Conservation (phyloP, 2,797 vertebrate genomes). For the Gambelia wislizenii region DNA sequence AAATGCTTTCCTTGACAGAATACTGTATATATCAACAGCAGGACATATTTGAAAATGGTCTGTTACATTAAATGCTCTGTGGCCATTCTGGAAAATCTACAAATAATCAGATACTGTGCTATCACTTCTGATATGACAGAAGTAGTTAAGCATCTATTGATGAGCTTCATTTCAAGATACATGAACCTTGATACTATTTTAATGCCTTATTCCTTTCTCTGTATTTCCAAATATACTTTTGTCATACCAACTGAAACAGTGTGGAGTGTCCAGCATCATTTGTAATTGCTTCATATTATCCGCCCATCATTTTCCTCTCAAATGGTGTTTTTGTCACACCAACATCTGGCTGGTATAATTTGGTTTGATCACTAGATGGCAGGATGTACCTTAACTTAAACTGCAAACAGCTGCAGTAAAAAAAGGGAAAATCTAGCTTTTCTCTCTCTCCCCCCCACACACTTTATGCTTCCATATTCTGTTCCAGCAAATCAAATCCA, state of each 20-base stretch:
- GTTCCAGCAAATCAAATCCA: neutral
- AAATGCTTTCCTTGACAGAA: too few species aligned
- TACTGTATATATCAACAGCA: neutral
- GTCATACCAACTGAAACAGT: neutral
- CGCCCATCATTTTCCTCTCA: neutral
- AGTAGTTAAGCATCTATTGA: slow-evolving; percentile 5
- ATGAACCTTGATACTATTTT: neutral
- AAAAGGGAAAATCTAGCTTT: neutral
- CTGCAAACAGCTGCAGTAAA: slow-evolving; percentile 25
- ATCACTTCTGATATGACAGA: neutral
- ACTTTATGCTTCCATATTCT: neutral
- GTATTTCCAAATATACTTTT: neutral
- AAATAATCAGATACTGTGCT: slow-evolving; percentile 1
- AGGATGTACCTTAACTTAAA: slow-evolving; percentile 61
- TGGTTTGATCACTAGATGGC: slow-evolving; percentile 75
- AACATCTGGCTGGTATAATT: slow-evolving; percentile 48
- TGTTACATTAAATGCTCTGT: too few species aligned
- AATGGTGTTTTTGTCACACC: neutral
- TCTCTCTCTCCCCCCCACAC: neutral
- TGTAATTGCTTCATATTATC: neutral
- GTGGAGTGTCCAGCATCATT: neutral
- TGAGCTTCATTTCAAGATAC: slow-evolving; percentile 18
- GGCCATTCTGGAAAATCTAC: neutral
- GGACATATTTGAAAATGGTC: slow-evolving; percentile 17
- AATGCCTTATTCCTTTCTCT: neutral